A percentile compares a stretch with the other conserved stretches of the same genome.
phyloP scores from a whole-genome alignment of 30 jellyfish, hydroid and myxozoan species.

The Aurelia sp. region DNA sequence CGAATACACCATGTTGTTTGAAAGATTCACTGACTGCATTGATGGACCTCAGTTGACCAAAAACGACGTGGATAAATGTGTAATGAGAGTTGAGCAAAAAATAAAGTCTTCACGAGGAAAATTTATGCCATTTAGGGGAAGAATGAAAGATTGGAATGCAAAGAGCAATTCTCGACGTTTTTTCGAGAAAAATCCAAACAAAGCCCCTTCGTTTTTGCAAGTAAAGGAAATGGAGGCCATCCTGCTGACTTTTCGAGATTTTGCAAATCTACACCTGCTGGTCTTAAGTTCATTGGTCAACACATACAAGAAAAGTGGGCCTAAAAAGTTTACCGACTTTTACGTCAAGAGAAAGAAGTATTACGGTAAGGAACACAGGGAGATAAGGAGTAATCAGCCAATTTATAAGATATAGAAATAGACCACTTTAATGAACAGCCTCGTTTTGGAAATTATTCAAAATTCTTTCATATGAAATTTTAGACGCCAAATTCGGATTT shows the following conservation, averaged over 20 bases:
- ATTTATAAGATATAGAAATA: no score
- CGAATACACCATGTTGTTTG: not conserved
- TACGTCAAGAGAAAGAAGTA: not conserved
- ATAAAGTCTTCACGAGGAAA: not conserved
- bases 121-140: not conserved
- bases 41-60: conserved; percentile 7
- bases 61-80: conserved; percentile 10
- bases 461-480: no score
- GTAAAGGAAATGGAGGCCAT: conserved; percentile 25
- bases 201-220: conserved; percentile 7
- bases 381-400: no score
- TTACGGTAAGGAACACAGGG: not conserved
- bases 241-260: conserved; percentile 21
- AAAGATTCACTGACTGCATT: conserved; percentile 1
- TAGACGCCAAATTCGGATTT: no score
- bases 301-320: conserved; percentile 1
- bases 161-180: not conserved
- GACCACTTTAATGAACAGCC: no score
- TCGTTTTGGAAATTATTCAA: no score
- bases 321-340: not conserved
- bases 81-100: not conserved
- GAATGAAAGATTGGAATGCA: not conserved
- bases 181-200: conserved; percentile 9
- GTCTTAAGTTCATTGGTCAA: conserved; percentile 1
- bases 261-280: conserved; percentile 11